These are phyloP conservation scores for Nyctalus aviator DNA, from an alignment of 2,797 vertebrate genomes.

Conservation along the genomic window DNA sequence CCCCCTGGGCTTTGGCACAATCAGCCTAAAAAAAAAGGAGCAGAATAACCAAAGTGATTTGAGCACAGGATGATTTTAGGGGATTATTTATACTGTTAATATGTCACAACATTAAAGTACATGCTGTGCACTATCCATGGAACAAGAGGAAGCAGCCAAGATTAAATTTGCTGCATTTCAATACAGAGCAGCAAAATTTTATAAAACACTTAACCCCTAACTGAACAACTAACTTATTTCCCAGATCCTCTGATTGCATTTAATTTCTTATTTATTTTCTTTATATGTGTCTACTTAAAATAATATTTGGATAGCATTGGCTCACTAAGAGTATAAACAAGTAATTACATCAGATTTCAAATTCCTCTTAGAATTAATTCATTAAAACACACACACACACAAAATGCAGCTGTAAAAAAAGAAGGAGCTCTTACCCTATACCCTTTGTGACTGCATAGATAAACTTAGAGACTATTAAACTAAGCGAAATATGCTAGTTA, in stretches of 20 bases:
- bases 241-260: conserved; percentile 62
- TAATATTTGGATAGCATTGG: conserved; percentile 72
- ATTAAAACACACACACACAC: not conserved
- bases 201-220: not conserved
- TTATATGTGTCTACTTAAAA: conserved; percentile 76
- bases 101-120: not conserved
- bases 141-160: not conserved
- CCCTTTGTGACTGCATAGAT: too few relatives aligned
- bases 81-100: conserved; percentile 74
- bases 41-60: conserved; percentile 22
- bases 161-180: conserved; percentile 34
- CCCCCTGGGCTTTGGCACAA: not conserved
- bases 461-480: too few relatives aligned
- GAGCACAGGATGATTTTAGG: conserved; percentile 30
- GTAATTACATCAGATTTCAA: conserved; percentile 67
- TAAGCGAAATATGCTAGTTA: too few relatives aligned
- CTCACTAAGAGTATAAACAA: conserved; percentile 79
- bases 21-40: not conserved
- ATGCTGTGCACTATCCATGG: not conserved
- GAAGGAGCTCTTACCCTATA: too few relatives aligned
- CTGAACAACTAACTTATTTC: conserved; percentile 52
- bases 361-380: not conserved
- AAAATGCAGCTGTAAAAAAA: too few relatives aligned
- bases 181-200: not conserved
- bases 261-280: conserved; percentile 49